phyloP scores from a whole-genome alignment of 2,797 vertebrate species.

The Novumbra hubbsi region DNA sequence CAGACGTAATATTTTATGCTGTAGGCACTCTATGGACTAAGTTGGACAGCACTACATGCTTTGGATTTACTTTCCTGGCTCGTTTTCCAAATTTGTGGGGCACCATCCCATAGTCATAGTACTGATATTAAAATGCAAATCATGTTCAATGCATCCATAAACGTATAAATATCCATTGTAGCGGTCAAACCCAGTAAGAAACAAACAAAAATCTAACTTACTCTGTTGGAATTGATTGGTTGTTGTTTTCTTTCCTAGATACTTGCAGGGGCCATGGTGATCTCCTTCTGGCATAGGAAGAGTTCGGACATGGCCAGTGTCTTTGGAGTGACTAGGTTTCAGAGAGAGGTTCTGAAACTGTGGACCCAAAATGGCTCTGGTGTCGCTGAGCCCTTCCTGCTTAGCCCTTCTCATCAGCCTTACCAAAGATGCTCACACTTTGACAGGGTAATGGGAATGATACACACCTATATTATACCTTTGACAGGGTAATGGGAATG shows the following conservation, averaged over 20 bases:
- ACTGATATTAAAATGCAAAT: too few relatives aligned
- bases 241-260: conserved; percentile 65
- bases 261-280: conserved; percentile 57
- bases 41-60: too few relatives aligned
- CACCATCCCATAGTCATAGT: too few relatives aligned
- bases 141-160: too few relatives aligned
- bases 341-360: conserved; percentile 41
- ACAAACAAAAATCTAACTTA: neutral
- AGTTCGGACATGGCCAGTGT: conserved; percentile 47
- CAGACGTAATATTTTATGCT: too few relatives aligned
- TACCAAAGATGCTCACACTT: conserved; percentile 34
- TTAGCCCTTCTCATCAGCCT: neutral
- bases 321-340: conserved; percentile 31
- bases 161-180: too few relatives aligned
- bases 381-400: neutral
- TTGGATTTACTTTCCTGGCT: too few relatives aligned
- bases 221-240: neutral
- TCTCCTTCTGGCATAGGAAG: conserved; percentile 63
- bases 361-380: conserved; percentile 22
- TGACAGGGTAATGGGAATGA: conserved; percentile 64
- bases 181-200: neutral
- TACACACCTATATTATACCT: too few relatives aligned
- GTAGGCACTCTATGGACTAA: too few relatives aligned
- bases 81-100: too few relatives aligned
- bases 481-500: conserved; percentile 68